Evolutionary conservation across 2,888 invertebrate genomes (phyloP), one percentile per base, ranked within the genome.

Genomic region (Subacronicta megacephala): DNA sequence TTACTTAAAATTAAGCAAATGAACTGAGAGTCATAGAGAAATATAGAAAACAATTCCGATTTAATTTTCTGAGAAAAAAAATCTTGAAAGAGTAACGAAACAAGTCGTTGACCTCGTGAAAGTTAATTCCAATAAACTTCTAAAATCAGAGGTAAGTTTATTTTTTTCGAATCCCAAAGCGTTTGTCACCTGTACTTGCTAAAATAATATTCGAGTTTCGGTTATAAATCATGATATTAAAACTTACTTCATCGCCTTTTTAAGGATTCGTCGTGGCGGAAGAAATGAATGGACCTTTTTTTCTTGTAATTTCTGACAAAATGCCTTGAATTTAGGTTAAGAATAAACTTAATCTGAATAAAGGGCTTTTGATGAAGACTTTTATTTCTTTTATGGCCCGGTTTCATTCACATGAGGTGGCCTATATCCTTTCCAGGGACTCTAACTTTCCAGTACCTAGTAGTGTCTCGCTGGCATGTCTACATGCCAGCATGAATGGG

Each of bases 191-290:
- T 52, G 26, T 43, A 40, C 44, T 59, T 45, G 10, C 26, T 40
- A 37, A 56, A 60, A 50, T 60, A 55, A 47, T 60, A 43, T 50
- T 53, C 29, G 18, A 40, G 18, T 20, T 12, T 41, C 18, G 9
- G 43, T 40, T 53, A 50, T 60, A 66, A 56, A 68, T 65, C 59
- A 50, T 12, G 36, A 20, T 43, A 51, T 57, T 58, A 49, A 52
- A 66, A 72, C 50, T 53, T 60, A 54, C 58, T 58, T 58, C 51
- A 64, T 29, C 31, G 72, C 49, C 29, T 40, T 55, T 67, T 55
- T 42, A 41, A 45, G 16, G 47, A 49, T 7, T 2, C 42, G 15
- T 59, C 33, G 50, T 23, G 7, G 29, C 23, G 46, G 46, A 58
- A 47, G 18, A 63, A 53, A 50, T 52, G 0, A 63, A 51, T 54